A percentile compares a stretch with the other conserved stretches of the same genome.
These are phyloP conservation scores for Macropus fuliginosus DNA, from an alignment of 2,797 vertebrate genomes.

Conservation along the genomic window DNA sequence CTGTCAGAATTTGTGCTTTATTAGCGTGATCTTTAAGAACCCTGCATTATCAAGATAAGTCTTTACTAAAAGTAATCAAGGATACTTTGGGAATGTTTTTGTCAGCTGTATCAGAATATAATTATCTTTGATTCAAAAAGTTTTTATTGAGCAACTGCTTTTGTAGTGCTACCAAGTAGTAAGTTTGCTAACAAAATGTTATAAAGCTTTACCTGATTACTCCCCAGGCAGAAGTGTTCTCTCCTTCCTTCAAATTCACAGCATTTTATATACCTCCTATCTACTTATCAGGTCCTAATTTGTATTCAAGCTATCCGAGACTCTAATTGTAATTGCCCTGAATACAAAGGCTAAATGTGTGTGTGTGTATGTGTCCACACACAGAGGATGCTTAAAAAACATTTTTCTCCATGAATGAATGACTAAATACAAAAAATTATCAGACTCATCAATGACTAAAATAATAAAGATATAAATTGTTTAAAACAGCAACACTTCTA, in stretches of 20 bases:
- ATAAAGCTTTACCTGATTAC: neutral
- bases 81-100: constrained; percentile 64
- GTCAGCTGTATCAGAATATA: constrained; percentile 60
- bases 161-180: neutral
- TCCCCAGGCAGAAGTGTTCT: neutral
- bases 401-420: neutral
- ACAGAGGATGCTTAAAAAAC: neutral
- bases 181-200: neutral
- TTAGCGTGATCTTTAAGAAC: neutral
- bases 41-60: neutral
- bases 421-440: neutral
- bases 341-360: neutral
- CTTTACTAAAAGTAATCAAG: neutral
- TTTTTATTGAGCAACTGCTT: constrained; percentile 69
- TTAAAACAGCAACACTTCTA: neutral
- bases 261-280: neutral
- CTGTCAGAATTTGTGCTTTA: neutral
- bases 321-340: neutral
- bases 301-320: neutral
- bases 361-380: neutral
- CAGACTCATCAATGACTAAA: neutral
- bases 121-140: constrained; percentile 67
- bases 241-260: neutral
- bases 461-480: neutral
- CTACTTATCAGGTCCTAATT: neutral